These are phyloP conservation scores for Falcunculus frontatus DNA, from an alignment of 2,113 vertebrate species.

Conservation along the genomic window DNA sequence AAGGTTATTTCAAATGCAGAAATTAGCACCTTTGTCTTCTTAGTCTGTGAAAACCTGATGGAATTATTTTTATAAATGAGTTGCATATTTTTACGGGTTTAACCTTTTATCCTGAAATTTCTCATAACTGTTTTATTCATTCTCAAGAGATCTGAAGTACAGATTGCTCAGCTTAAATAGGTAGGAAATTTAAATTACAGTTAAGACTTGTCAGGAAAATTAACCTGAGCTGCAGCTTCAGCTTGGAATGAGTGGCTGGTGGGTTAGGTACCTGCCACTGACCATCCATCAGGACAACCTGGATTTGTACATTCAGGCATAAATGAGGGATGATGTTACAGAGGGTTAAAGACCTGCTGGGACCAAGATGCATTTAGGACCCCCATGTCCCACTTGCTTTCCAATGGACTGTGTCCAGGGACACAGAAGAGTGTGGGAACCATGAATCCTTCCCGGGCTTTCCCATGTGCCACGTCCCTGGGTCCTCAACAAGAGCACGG, in stretches of 20 bases:
- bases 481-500: background rate
- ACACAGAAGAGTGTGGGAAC: fast-evolving
- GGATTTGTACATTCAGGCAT: background rate
- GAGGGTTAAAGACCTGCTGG: background rate
- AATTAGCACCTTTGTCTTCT: background rate
- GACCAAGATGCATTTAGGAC: background rate
- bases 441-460: background rate
- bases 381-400: background rate
- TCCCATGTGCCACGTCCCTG: background rate
- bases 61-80: constrained; percentile 54
- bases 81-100: constrained; percentile 48
- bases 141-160: constrained; percentile 21
- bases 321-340: background rate
- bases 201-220: constrained; percentile 29
- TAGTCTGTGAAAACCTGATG: constrained; percentile 10
- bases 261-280: background rate
- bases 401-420: background rate
- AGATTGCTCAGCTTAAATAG: constrained; percentile 24
- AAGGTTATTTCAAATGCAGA: background rate
- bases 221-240: background rate
- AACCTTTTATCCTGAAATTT: constrained; percentile 47
- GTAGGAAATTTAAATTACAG: constrained; percentile 38
- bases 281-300: background rate
- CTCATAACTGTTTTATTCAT: constrained; percentile 40
- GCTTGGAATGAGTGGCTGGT: background rate